Conservation (phyloP, 2,888 invertebrate species). For the Perdita meconis region DNA sequence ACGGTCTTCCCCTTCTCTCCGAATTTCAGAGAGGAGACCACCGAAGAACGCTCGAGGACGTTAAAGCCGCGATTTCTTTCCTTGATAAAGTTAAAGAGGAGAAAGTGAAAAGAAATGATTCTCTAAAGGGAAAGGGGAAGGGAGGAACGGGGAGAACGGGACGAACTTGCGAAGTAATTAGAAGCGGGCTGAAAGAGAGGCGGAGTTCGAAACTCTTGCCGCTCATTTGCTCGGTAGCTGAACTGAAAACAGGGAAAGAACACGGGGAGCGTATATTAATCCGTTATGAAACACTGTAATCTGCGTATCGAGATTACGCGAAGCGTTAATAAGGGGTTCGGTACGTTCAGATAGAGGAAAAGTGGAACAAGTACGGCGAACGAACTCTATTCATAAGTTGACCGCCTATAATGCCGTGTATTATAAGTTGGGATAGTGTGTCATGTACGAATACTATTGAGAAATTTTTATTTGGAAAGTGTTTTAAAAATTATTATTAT, state of each 20-base stretch:
- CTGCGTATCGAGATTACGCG: neutral
- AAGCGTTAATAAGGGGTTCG: neutral
- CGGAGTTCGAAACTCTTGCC: slow-evolving; percentile 5
- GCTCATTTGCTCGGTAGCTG: neutral
- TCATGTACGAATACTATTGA: too few species aligned
- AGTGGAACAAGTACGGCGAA: neutral
- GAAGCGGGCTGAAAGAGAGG: slow-evolving; percentile 9
- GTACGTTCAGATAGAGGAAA: neutral
- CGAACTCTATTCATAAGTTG: too few species aligned
- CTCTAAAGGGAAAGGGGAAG: neutral
- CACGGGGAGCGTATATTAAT: neutral
- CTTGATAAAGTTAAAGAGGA: slow-evolving; percentile 12
- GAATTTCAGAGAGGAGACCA: neutral
- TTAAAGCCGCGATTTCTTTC: slow-evolving; percentile 1
- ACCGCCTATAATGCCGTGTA: too few species aligned
- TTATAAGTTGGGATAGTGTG: too few species aligned
- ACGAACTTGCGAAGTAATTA: slow-evolving; percentile 36
- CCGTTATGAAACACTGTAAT: neutral
- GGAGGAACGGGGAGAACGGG: too few species aligned
- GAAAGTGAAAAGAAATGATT: slow-evolving; percentile 39
- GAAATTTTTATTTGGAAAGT: too few species aligned
- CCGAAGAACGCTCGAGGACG: slow-evolving; percentile 8
- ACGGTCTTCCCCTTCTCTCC: neutral
- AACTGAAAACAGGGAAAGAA: slow-evolving; percentile 6
- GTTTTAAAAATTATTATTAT: too few species aligned